phyloP scores from a whole-genome alignment of 1,140 invertebrate genomes.

The Leptestheria dahalacensis region DNA sequence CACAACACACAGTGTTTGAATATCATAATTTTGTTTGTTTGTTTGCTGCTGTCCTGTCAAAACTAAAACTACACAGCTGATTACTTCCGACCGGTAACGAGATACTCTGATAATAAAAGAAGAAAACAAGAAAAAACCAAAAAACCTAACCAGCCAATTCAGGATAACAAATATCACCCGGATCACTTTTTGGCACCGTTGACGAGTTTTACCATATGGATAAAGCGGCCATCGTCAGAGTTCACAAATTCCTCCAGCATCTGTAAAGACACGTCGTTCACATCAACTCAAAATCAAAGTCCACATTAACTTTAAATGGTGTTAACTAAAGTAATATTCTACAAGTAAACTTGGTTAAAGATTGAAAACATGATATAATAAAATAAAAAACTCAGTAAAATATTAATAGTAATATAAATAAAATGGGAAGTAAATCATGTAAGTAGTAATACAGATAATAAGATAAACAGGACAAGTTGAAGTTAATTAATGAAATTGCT shows the following conservation, averaged over 20 bases:
- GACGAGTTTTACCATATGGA: slow-evolving; percentile 34
- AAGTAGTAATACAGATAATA: background rate
- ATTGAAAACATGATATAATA: too few relatives aligned
- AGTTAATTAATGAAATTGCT: background rate
- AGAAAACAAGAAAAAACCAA: background rate
- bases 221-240: slow-evolving; percentile 40
- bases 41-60: too few relatives aligned
- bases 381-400: too few relatives aligned
- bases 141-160: background rate
- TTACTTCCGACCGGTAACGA: too few relatives aligned
- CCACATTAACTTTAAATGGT: slow-evolving; percentile 9
- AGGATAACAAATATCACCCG: background rate
- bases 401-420: too few relatives aligned
- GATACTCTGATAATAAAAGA: background rate
- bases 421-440: background rate
- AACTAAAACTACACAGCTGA: too few relatives aligned
- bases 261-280: too few relatives aligned
- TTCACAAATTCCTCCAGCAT: slow-evolving; percentile 46
- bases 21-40: too few relatives aligned
- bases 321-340: background rate
- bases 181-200: background rate
- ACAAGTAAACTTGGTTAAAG: too few relatives aligned
- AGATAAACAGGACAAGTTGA: background rate
- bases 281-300: too few relatives aligned
- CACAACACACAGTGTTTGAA: too few relatives aligned